phyloP scores from a whole-genome alignment of 2,888 invertebrate genomes.

The Alentia gelatinosa region DNA sequence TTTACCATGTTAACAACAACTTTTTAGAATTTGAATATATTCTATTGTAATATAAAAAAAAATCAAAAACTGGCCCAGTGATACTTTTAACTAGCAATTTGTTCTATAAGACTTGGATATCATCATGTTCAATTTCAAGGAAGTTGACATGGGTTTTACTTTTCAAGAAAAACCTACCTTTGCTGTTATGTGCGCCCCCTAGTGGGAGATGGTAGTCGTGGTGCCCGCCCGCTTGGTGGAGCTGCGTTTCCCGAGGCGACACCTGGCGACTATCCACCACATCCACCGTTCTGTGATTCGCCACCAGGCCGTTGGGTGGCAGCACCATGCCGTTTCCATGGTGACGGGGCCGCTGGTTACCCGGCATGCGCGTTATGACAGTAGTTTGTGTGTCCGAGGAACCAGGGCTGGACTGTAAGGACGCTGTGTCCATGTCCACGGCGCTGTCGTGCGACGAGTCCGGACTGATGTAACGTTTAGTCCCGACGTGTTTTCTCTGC shows the following conservation, averaged over 20 bases:
- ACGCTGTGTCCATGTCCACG: conserved; percentile 69
- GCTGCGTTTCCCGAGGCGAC: background rate
- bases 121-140: too few species aligned
- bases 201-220: too few species aligned
- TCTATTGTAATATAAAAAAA: too few species aligned
- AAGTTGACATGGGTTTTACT: too few species aligned
- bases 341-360: background rate
- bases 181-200: background rate
- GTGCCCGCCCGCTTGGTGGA: too few species aligned
- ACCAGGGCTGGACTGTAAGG: conserved; percentile 67
- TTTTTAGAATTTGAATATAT: too few species aligned
- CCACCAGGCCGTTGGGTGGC: background rate
- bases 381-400: conserved; percentile 46
- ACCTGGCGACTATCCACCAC: background rate
- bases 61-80: too few species aligned
- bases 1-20: too few species aligned
- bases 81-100: too few species aligned
- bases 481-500: background rate
- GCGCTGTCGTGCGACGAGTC: conserved; percentile 71
- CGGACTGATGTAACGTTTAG: conserved; percentile 55
- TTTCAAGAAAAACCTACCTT: too few species aligned
- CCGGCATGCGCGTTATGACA: background rate
- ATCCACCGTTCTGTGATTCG: background rate
- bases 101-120: too few species aligned
- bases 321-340: background rate